A percentile compares a stretch with the other conserved stretches of the same genome.
These are phyloP conservation scores for Anthoscopus minutus DNA, from an alignment of 2,113 vertebrate species.

Conservation along the genomic window DNA sequence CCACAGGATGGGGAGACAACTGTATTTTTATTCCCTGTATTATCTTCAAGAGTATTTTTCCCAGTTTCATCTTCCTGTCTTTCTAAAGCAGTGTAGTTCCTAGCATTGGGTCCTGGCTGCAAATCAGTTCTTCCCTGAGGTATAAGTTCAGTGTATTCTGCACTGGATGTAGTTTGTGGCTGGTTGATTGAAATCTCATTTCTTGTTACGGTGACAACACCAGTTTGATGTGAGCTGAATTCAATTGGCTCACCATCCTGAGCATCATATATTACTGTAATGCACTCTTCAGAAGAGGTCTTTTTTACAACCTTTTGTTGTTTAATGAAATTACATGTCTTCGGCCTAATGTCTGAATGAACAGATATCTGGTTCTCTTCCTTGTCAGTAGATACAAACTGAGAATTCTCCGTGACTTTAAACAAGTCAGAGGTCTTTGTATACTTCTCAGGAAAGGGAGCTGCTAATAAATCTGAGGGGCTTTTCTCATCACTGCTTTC, in stretches of 20 bases:
- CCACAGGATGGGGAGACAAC: conserved; percentile 36
- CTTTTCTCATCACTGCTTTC: conserved; percentile 73
- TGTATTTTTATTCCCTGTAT: conserved; percentile 27
- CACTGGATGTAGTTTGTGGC: conserved; percentile 48
- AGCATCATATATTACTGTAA: conserved; percentile 78
- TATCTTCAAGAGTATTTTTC: conserved; percentile 51
- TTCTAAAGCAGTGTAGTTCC: conserved; percentile 67
- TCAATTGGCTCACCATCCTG: conserved; percentile 82
- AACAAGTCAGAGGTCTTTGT: conserved; percentile 62
- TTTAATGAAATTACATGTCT: conserved; percentile 75
- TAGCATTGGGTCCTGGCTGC: conserved; percentile 56
- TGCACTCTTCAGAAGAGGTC: conserved; percentile 82
- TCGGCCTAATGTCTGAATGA: conserved; percentile 68
- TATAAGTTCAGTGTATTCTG: conserved; percentile 64
- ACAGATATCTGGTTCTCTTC: conserved; percentile 49
- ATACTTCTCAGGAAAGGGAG: conserved; percentile 61
- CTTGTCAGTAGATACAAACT: conserved; percentile 51
- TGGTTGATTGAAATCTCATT: conserved; percentile 68
- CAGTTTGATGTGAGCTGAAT: conserved; percentile 76
- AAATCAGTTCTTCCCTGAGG: conserved; percentile 72
- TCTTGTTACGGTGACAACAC: conserved; percentile 67
- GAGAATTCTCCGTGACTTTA: conserved; percentile 54
- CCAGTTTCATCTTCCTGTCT: conserved; percentile 68
- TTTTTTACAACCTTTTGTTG: conserved; percentile 73
- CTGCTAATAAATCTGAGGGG: conserved; percentile 68